These are phyloP conservation scores for Vanessa atalanta DNA, from an alignment of 1,140 invertebrate species.

Conservation along the genomic window DNA sequence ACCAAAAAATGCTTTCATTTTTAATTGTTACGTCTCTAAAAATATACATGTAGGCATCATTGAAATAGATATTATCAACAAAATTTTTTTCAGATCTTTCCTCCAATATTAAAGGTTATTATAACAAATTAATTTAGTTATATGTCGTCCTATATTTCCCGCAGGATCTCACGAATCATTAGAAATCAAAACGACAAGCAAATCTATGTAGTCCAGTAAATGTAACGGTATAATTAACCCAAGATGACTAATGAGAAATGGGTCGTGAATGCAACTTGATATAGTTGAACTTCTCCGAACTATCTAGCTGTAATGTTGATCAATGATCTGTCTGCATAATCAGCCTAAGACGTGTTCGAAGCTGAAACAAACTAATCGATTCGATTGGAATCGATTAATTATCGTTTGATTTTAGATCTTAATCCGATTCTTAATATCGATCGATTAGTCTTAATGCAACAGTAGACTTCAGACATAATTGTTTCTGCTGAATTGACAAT, in stretches of 20 bases:
- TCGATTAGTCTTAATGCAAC: conserved; percentile 4
- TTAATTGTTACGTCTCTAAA: too few species aligned
- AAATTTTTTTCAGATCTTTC: too few species aligned
- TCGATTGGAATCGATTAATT: conserved; percentile 4
- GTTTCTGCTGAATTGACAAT: background rate
- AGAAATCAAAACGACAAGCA: conserved; percentile 1
- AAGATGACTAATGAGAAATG: conserved; percentile 17
- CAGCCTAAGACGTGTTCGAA: background rate
- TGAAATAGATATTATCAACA: too few species aligned
- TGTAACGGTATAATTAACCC: conserved; percentile 6
- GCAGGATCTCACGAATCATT: conserved; percentile 1
- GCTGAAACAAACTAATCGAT: conserved; percentile 14
- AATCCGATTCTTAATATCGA: background rate
- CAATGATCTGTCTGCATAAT: conserved; percentile 18
- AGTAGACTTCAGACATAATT: background rate
- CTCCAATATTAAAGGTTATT: too few species aligned
- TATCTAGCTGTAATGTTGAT: conserved; percentile 9
- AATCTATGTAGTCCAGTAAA: conserved; percentile 2
- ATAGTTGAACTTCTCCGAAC: conserved; percentile 17
- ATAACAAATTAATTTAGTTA: background rate
- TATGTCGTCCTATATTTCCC: background rate
- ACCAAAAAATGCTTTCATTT: too few species aligned
- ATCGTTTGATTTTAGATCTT: conserved; percentile 8
- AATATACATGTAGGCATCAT: too few species aligned
- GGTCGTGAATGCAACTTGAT: conserved; percentile 7